These are phyloP conservation scores for Gallinago paraguaiae DNA, from an alignment of 2,113 vertebrate genomes.

Conservation along the genomic window DNA sequence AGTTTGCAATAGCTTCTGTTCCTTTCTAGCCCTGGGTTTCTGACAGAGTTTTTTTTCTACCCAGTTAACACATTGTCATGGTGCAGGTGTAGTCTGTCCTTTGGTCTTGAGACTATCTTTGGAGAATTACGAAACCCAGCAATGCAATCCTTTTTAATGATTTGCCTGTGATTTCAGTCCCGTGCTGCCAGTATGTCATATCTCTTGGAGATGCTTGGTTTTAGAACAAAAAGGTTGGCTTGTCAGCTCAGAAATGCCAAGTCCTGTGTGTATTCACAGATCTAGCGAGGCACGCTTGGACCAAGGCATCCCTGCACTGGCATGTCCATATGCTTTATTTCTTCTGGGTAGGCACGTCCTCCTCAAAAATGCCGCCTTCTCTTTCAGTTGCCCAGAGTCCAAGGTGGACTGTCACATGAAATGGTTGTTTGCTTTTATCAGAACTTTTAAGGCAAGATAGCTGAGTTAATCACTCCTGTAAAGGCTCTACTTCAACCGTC, in stretches of 20 bases:
- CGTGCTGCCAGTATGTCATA: neutral
- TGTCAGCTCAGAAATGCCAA: neutral
- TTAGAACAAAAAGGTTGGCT: neutral
- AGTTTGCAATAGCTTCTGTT: neutral
- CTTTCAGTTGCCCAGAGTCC: neutral
- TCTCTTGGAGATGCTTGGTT: neutral
- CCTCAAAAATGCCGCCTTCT: neutral
- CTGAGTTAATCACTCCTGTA: constrained; percentile 3
- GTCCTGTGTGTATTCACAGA: neutral
- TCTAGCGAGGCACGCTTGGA: neutral
- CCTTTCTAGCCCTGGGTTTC: neutral
- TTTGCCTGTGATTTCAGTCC: neutral
- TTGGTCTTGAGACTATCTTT: neutral
- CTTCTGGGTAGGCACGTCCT: neutral
- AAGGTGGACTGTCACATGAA: neutral
- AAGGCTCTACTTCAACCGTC: neutral
- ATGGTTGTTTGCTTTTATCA: neutral
- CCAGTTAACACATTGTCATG: neutral
- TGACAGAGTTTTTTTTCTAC: neutral
- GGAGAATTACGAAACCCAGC: neutral
- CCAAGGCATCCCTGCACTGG: neutral
- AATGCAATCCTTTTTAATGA: neutral
- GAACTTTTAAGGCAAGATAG: neutral
- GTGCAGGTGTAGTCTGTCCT: neutral
- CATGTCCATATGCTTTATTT: neutral